Percentiles rank a stretch among this genome's conserved stretches.
phyloP scores from a whole-genome alignment of 2,113 vertebrate species.

The Vidua macroura region DNA sequence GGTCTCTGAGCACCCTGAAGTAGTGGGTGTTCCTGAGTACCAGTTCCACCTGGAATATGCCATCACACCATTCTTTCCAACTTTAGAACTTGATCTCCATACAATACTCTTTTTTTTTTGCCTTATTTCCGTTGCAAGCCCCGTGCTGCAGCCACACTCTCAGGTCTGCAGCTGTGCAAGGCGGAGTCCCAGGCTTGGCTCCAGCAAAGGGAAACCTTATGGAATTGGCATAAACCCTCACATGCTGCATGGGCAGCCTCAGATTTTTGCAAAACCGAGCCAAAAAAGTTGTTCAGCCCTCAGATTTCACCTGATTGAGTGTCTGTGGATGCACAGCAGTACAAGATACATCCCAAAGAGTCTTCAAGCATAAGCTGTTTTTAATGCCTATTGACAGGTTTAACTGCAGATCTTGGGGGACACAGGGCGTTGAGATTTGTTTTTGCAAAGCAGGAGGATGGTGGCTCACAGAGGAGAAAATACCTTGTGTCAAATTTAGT shows the following conservation, averaged over 20 bases:
- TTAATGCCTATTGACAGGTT: background rate
- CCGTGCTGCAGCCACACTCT: accelerated
- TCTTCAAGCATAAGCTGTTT: background rate
- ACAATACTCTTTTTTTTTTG: background rate
- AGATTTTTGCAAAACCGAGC: background rate
- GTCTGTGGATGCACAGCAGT: background rate
- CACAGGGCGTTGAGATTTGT: accelerated
- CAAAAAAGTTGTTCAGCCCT: background rate
- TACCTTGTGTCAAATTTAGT: background rate
- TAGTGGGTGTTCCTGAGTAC: background rate
- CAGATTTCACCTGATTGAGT: background rate
- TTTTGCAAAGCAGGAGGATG: background rate
- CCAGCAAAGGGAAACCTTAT: background rate
- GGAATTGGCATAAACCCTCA: background rate
- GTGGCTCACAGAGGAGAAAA: background rate
- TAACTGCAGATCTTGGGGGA: background rate
- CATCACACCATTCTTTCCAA: background rate
- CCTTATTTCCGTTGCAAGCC: background rate
- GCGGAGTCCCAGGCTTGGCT: accelerated
- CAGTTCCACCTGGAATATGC: background rate
- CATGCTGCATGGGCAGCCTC: background rate
- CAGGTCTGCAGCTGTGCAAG: background rate
- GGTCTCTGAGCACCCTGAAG: background rate
- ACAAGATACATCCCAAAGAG: background rate
- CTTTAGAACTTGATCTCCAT: background rate